These are phyloP conservation scores for Phyllotreta cruciferae DNA, from an alignment of 2,888 invertebrate genomes.

Conservation along the genomic window DNA sequence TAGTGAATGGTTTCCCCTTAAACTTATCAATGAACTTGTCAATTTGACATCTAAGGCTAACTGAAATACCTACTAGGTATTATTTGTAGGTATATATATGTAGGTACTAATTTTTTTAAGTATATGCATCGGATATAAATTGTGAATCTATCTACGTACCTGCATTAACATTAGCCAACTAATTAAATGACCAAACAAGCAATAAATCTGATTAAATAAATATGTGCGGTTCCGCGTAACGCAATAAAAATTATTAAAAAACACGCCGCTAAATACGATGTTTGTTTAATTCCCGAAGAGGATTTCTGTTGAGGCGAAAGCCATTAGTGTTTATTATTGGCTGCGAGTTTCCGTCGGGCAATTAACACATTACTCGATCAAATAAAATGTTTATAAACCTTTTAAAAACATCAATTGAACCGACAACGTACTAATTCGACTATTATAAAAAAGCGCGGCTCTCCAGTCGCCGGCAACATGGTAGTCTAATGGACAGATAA, in stretches of 20 bases:
- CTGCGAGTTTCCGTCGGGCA: conserved; percentile 40
- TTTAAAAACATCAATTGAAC: conserved; percentile 51
- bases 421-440: conserved; percentile 48
- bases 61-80: no score
- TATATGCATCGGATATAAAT: no score
- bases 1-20: no score
- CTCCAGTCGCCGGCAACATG: conserved; percentile 33
- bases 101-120: no score
- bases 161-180: no score
- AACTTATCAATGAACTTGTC: no score
- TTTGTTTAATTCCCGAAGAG: neutral
- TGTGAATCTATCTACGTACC: no score
- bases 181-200: no score
- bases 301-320: conserved; percentile 5
- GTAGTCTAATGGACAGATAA: conserved; percentile 59
- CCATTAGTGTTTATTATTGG: conserved; percentile 42
- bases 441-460: conserved; percentile 44
- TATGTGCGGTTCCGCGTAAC: neutral
- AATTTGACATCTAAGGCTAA: no score
- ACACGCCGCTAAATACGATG: neutral
- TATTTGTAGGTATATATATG: no score
- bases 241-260: neutral
- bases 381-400: conserved; percentile 58
- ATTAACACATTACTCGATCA: conserved; percentile 56
- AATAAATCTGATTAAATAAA: no score